Evolutionary conservation across 2,888 invertebrate species (phyloP).

Genomic region (Trichopria drosophilae): DNA sequence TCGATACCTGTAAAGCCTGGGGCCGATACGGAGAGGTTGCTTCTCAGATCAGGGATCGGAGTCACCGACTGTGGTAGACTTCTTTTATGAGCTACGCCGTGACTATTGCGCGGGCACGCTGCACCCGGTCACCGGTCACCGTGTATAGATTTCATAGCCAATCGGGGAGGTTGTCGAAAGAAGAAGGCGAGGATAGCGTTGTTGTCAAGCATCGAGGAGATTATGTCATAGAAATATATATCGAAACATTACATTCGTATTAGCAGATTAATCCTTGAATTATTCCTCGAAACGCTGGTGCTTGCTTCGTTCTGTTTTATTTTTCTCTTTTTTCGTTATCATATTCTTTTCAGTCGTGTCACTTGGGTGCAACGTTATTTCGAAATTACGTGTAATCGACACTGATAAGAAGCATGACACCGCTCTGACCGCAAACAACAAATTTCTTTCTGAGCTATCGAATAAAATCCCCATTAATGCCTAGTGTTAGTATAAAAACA

Average conservation of each 20-base stretch:
- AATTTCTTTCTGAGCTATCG: too few species aligned
- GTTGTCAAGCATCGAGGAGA: constrained; percentile 57
- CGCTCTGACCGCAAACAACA: constrained; percentile 47
- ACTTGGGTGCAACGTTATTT: constrained; percentile 25
- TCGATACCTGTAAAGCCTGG: constrained; percentile 62
- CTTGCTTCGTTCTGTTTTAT: constrained; percentile 30
- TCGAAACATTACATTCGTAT: constrained; percentile 50
- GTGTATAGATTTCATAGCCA: constrained; percentile 49
- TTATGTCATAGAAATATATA: constrained; percentile 55
- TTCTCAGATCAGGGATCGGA: constrained; percentile 86
- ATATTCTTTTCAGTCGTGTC: constrained; percentile 17
- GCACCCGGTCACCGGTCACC: constrained; percentile 57
- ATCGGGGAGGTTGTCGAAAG: constrained; percentile 54
- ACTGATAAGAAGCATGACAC: constrained; percentile 56
- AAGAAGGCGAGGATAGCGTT: constrained; percentile 56
- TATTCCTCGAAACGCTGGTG: constrained; percentile 19
- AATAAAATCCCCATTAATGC: too few species aligned
- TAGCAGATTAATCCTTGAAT: constrained; percentile 39
- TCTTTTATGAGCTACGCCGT: constrained; percentile 83
- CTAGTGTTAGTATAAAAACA: too few species aligned
- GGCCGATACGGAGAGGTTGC: constrained; percentile 62
- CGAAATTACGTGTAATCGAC: constrained; percentile 47
- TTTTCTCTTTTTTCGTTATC: constrained; percentile 10
- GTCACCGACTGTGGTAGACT: constrained; percentile 82
- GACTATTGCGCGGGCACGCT: constrained; percentile 75